Evolutionary conservation across 2,797 vertebrate genomes (phyloP), one percentile per base, ranked within the genome.

Genomic region (Lepidocolaptes lacrymiger): DNA sequence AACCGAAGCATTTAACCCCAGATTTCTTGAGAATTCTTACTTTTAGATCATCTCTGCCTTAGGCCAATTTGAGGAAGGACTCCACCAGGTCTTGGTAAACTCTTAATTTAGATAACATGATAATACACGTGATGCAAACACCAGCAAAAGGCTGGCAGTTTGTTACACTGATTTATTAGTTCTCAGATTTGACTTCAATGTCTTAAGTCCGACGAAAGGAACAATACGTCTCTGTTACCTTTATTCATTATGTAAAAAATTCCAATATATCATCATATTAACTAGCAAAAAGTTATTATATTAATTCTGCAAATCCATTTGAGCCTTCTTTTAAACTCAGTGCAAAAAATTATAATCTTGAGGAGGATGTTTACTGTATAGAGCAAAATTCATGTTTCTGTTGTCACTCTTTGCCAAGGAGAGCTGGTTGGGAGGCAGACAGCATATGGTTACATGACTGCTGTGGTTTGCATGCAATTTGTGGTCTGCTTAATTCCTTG

Each of bases 361-460:
- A 68, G 48, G 39, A 71, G 16, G 43, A 14, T 6, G 7, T 88
- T 74, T 76, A 55, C 66, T 44, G 6, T n/a, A 5, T 3, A 61
- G 52, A 86, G 41, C 24, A 93, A 79, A 75, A 78, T 56, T 80
- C 44, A 54, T 10, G 15, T 55, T 93, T 95, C 73, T 91, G n/a
- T 52, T 37, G 5, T 54, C 21, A 12, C 18, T 58, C 24, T 52
- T 77, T 88, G 39, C 67, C 2, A 2, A 16, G 66, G 67, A 85
- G 87, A 83, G 61, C 46, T 93, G 67, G 27, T 83, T 91, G 51
- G 43, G 69, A 94, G 76, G 66, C 63, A 95, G 81, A 56, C 46
- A 87, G 43, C 87, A 26, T 81, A 73, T 94, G 91, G 77, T 75
- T 97, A 78, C 61, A n/a, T 63, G 77, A 12, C 78, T 94, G 48